Evolutionary conservation across 2,888 invertebrate genomes (phyloP).

Genomic region (Drosophila merina): DNA sequence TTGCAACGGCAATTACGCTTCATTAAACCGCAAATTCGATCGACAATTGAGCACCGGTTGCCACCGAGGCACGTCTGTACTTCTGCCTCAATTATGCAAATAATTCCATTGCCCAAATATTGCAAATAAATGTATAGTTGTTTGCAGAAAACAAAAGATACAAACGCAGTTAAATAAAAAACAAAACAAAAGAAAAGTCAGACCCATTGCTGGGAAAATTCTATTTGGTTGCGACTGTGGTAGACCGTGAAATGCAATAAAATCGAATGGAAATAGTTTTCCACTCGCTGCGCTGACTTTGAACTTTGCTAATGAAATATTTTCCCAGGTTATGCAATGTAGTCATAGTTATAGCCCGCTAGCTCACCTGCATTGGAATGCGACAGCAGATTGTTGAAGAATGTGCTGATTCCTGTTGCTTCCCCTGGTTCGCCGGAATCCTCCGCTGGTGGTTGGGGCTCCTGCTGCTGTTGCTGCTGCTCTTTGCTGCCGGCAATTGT

Average conservation of each 20-base stretch:
- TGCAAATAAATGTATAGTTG: constrained; percentile 61
- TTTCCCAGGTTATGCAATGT: constrained; percentile 43
- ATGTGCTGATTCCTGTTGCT: constrained; percentile 83
- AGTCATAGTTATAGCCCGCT: constrained; percentile 19
- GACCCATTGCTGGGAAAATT: not conserved
- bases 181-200: constrained; percentile 1
- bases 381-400: constrained; percentile 83
- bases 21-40: constrained; percentile 75
- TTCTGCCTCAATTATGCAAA: constrained; percentile 71
- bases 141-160: constrained; percentile 43
- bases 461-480: constrained; percentile 40
- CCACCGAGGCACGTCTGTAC: constrained; percentile 45
- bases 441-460: constrained; percentile 34
- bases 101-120: constrained; percentile 72
- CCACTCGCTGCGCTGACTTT: constrained; percentile 51
- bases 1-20: constrained; percentile 70
- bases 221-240: constrained; percentile 41
- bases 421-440: constrained; percentile 53
- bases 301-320: constrained; percentile 61
- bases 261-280: constrained; percentile 68
- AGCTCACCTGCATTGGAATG: constrained; percentile 83
- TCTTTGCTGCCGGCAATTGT: constrained; percentile 78
- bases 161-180: constrained; percentile 6
- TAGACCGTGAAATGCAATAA: constrained; percentile 70
- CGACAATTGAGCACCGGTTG: constrained; percentile 47